Conservation (phyloP, 2,797 vertebrate species). For the Rhynchotus rufescens region DNA sequence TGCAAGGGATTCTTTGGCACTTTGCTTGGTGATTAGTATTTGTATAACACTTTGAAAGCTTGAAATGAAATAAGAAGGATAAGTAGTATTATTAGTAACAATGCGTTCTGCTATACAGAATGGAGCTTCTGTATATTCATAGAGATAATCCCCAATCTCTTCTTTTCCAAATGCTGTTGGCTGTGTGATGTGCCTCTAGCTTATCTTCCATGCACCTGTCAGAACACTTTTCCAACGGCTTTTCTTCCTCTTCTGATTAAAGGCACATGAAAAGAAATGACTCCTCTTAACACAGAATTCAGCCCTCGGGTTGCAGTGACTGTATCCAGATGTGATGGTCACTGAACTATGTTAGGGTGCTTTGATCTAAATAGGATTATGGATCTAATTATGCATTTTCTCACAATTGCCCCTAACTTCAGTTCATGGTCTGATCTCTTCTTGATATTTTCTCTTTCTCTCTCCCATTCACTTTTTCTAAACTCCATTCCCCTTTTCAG, state of each 20-base stretch:
- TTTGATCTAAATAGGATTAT: not conserved
- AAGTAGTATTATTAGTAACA: slow-evolving; percentile 24
- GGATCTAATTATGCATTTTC: too few species aligned
- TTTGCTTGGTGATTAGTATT: slow-evolving; percentile 38
- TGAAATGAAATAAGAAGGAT: slow-evolving; percentile 8
- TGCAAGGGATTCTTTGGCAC: slow-evolving; percentile 36
- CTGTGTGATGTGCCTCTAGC: not conserved
- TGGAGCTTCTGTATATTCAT: not conserved
- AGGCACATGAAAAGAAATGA: not conserved
- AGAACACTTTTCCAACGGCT: not conserved
- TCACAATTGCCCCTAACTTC: too few species aligned
- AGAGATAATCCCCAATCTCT: slow-evolving; percentile 25
- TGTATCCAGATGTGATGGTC: not conserved
- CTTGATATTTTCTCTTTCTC: too few species aligned
- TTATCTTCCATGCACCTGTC: not conserved
- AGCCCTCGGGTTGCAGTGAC: not conserved
- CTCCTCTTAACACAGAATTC: not conserved
- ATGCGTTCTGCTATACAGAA: not conserved
- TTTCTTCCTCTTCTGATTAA: slow-evolving; percentile 40
- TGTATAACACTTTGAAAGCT: slow-evolving; percentile 35
- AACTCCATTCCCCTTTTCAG: too few species aligned
- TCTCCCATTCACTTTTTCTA: too few species aligned
- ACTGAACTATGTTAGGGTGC: not conserved
- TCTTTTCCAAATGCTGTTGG: not conserved
- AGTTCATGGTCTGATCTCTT: too few species aligned